Evolutionary conservation across 1,140 invertebrate genomes (phyloP).

Genomic region (Bombus superbus): DNA sequence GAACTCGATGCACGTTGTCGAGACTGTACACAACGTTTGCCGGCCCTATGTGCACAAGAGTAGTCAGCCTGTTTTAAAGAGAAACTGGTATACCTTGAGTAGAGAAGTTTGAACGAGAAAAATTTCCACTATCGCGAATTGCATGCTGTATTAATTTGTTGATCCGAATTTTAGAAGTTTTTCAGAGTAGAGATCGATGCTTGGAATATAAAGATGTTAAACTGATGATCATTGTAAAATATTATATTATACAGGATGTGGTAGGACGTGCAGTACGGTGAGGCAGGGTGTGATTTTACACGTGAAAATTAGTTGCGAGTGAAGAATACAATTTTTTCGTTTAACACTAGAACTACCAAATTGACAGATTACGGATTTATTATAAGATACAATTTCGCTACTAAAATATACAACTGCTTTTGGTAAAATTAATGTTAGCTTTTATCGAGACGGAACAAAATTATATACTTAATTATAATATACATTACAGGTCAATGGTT

Average conservation of each 20-base stretch:
- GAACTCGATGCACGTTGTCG: not conserved
- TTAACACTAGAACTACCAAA: not conserved
- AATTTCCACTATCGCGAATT: conserved; percentile 11
- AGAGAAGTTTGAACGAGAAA: not conserved
- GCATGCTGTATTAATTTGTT: too few relatives aligned
- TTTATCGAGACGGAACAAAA: not conserved
- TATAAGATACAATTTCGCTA: not conserved
- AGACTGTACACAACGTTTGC: not conserved
- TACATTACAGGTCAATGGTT: not conserved
- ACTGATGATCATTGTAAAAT: conserved; percentile 12
- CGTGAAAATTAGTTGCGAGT: not conserved
- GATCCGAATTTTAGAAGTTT: not conserved
- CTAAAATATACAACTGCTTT: not conserved
- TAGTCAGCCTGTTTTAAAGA: not conserved
- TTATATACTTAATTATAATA: too few relatives aligned
- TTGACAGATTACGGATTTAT: not conserved
- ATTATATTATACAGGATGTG: not conserved
- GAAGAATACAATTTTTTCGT: not conserved
- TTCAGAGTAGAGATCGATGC: not conserved
- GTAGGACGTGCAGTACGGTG: not conserved
- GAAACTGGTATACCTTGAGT: not conserved
- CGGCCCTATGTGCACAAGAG: not conserved
- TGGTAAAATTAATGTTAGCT: not conserved
- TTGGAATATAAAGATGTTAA: not conserved
- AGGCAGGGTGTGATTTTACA: not conserved